phyloP scores from a whole-genome alignment of 2,797 vertebrate species.

The Pseudocheirus occidentalis region DNA sequence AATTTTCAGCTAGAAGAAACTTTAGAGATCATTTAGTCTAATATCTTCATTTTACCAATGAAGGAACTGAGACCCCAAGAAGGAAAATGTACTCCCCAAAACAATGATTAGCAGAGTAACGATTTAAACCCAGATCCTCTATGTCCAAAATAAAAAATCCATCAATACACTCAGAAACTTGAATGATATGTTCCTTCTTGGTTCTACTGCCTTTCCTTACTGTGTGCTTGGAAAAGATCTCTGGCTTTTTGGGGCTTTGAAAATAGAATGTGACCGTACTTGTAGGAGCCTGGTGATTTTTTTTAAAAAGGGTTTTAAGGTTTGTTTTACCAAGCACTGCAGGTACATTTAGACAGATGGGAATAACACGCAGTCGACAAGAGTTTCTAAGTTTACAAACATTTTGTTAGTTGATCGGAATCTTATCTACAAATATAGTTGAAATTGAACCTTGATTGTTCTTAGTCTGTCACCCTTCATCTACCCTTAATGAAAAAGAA shows the following conservation, averaged over 20 bases:
- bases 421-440: background rate
- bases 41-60: background rate
- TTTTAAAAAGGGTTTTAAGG: background rate
- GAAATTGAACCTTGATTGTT: background rate
- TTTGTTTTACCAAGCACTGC: background rate
- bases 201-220: background rate
- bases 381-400: background rate
- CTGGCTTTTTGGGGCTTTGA: background rate
- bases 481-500: background rate
- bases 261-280: background rate
- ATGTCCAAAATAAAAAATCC: background rate
- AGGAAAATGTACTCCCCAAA: background rate
- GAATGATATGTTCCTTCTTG: background rate
- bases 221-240: background rate
- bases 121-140: background rate
- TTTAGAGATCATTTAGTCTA: background rate
- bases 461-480: background rate
- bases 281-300: background rate
- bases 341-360: background rate
- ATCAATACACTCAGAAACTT: background rate
- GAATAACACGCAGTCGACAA: background rate
- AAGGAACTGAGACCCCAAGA: background rate
- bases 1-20: background rate
- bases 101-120: background rate
- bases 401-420: background rate